Evolutionary conservation across 2,888 invertebrate genomes (phyloP), one percentile per base, ranked within the genome.

Genomic region (Hedychridium roseum): DNA sequence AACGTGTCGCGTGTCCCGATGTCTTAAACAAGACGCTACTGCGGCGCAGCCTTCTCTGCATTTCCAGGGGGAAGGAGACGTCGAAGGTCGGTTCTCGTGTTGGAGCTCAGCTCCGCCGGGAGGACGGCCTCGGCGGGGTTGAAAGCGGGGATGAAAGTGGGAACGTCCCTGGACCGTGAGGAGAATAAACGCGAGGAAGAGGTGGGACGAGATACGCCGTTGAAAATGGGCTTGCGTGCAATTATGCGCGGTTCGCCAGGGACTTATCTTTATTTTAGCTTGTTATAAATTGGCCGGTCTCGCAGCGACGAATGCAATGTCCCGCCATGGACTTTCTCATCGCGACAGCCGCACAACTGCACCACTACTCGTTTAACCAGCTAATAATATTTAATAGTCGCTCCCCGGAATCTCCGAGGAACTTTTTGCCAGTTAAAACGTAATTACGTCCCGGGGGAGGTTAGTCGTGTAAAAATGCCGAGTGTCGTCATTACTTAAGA

Each of bases 181-280:
- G 9, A 23, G 23, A 23, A 23, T 6, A 23, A 23, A 23, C 5
- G 23, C 23, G 9, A 23, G 23, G 9, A 5, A 23, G 23, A 23
- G 23, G 9, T 23, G 5, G 23, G 9, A 23, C 9, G 14, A 31
- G 31, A 31, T 5, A 11, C 7, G n/a, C 6, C n/a, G n/a, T 5
- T 11, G 11, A 11, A 11, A 54, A 47, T 43, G 45, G 37, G 50
- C 47, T 54, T 42, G 54, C 47, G 49, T 51, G 52, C 54, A 64
- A 54, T 66, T 57, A 57, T 63, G 55, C 59, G 47, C 43, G 46
- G 37, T 46, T 40, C 42, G 41, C 35, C 43, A 32, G 27, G 41
- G 41, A 50, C 55, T 66, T 60, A 60, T 56, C 55, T 59, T 59
- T 55, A 55, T 57, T 57, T 46, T 37, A 53, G 43, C 58, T 53